phyloP scores from a whole-genome alignment of 2,797 vertebrate genomes.

The Epinephelus awoara region DNA sequence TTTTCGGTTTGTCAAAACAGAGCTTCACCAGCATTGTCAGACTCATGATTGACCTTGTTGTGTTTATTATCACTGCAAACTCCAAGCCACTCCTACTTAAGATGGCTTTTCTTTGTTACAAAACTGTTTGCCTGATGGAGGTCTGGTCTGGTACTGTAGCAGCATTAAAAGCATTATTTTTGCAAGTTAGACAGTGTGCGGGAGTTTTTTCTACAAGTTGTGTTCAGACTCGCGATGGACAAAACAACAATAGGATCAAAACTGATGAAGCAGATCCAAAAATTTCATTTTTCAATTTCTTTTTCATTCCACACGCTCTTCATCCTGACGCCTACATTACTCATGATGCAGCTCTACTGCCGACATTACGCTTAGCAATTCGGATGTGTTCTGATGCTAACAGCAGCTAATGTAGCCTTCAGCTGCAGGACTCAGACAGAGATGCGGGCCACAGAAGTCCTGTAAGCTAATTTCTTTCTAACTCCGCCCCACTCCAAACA shows the following conservation, averaged over 20 bases:
- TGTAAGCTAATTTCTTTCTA: neutral
- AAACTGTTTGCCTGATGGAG: too few species aligned
- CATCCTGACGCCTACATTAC: neutral
- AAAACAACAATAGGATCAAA: neutral
- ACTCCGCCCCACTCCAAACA: neutral
- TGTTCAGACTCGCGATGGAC: neutral
- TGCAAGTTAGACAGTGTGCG: too few species aligned
- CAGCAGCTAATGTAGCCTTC: neutral
- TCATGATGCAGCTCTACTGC: neutral
- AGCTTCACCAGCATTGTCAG: too few species aligned
- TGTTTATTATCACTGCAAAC: too few species aligned
- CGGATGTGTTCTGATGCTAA: neutral
- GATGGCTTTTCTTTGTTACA: too few species aligned
- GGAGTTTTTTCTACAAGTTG: too few species aligned
- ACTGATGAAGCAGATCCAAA: neutral
- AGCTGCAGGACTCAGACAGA: neutral
- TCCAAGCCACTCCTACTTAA: too few species aligned
- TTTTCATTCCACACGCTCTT: neutral
- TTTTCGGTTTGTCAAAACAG: neutral
- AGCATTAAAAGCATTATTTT: too few species aligned
- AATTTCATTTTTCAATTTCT: too few species aligned
- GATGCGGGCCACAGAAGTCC: neutral
- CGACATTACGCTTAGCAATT: neutral
- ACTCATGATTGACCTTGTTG: too few species aligned
- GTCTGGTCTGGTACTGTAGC: too few species aligned